phyloP scores from a whole-genome alignment of 2,888 invertebrate genomes.

The Orthonychiurus folsomi region DNA sequence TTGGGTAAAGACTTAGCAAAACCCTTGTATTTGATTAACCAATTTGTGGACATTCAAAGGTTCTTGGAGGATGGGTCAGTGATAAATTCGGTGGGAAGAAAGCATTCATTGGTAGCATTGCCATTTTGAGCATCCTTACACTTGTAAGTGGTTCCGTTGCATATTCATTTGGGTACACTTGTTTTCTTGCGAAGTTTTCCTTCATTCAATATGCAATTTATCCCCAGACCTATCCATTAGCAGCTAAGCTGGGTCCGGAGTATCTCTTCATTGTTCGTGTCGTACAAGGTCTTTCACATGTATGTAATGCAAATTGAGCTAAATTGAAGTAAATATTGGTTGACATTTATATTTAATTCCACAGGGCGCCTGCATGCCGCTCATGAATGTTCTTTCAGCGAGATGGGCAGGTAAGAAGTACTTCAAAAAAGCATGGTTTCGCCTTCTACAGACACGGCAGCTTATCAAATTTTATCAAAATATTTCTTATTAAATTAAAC shows the following conservation, averaged over 20 bases:
- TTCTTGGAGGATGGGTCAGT: constrained; percentile 45
- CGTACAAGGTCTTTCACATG: constrained; percentile 48
- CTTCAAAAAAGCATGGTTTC: no score
- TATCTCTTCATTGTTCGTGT: constrained; percentile 45
- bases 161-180: no score
- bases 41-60: constrained; percentile 30
- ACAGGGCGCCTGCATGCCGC: constrained; percentile 38
- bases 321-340: not conserved
- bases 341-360: constrained; percentile 12
- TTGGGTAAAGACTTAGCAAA: not conserved
- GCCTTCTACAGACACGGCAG: no score
- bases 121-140: constrained; percentile 45
- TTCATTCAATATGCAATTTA: no score
- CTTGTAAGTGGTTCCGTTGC: no score
- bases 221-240: no score
- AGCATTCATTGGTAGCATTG: constrained; percentile 44
- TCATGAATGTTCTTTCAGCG: constrained; percentile 35
- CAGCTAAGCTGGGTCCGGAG: constrained; percentile 45
- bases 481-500: no score
- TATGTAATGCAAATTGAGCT: constrained; percentile 40
- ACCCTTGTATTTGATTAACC: not conserved
- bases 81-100: constrained; percentile 47
- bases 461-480: no score
- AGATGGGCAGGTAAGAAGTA: constrained; percentile 41
- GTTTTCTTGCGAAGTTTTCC: no score